Evolutionary conservation across 2,113 vertebrate species (phyloP).

Genomic region (Protobothrops flavoviridis): DNA sequence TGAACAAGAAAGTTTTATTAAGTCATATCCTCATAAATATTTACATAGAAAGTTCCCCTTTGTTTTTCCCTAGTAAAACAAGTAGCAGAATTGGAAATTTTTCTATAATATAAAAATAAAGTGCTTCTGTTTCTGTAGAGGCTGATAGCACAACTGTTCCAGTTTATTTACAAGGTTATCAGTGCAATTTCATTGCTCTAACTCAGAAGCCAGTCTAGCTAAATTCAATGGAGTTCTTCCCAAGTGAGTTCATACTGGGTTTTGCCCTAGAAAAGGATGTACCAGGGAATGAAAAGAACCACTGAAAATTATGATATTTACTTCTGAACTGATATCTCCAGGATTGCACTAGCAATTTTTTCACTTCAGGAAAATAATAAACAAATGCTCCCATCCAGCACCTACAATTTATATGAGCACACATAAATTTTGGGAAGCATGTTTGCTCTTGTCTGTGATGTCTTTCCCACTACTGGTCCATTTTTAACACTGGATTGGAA

Average conservation of each 20-base stretch:
- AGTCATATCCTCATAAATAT: not conserved
- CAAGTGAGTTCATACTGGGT: not conserved
- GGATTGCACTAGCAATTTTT: not conserved
- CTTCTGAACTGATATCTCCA: not conserved
- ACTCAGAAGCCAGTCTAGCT: not conserved
- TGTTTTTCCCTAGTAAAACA: not conserved
- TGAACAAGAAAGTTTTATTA: constrained; percentile 18
- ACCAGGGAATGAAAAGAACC: not conserved
- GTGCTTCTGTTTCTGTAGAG: not conserved
- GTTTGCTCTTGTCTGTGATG: not conserved
- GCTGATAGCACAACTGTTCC: not conserved
- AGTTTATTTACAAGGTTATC: not conserved
- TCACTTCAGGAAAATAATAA: not conserved
- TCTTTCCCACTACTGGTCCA: too few species aligned
- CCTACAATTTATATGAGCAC: not conserved
- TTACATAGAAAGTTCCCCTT: not conserved
- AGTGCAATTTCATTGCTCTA: not conserved
- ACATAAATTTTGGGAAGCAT: too few species aligned
- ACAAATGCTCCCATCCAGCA: not conserved
- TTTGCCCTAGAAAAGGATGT: not conserved
- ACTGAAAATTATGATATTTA: not conserved
- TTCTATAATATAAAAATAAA: constrained; percentile 36
- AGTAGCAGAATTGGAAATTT: not conserved
- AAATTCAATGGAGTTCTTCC: not conserved
- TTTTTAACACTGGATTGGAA: not conserved